A percentile compares a stretch with the other conserved stretches of the same genome.
These are phyloP conservation scores for Drosophila merina DNA, from an alignment of 2,888 invertebrate genomes.

Conservation along the genomic window DNA sequence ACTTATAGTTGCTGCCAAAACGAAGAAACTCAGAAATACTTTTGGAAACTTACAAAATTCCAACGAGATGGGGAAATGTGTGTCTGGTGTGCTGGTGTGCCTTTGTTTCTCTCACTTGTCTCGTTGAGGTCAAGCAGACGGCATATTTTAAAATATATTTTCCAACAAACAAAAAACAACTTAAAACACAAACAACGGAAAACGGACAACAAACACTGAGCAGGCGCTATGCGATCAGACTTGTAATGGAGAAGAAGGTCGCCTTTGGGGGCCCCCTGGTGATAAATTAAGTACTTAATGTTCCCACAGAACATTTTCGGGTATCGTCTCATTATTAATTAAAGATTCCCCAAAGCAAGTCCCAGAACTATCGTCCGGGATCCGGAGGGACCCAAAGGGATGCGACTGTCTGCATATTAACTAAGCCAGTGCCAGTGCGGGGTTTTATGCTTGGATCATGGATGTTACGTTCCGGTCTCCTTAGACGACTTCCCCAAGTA, in stretches of 20 bases:
- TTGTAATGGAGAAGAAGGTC: constrained; percentile 45
- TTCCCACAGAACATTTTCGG: constrained; percentile 30
- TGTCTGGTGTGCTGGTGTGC: neutral
- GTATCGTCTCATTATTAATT: constrained; percentile 30
- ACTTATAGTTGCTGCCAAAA: constrained; percentile 39
- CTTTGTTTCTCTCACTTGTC: constrained; percentile 12
- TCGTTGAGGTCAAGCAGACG: constrained; percentile 59
- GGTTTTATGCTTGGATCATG: constrained; percentile 30
- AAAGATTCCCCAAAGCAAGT: constrained; percentile 36
- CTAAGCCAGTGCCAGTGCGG: constrained; percentile 13
- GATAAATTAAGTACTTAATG: constrained; percentile 71
- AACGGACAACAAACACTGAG: constrained; percentile 12
- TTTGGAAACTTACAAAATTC: constrained; percentile 63
- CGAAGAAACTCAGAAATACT: constrained; percentile 29
- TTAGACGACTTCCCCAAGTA: constrained; percentile 13
- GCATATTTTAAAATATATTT: constrained; percentile 50
- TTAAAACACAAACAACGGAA: neutral
- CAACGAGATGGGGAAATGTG: constrained; percentile 56
- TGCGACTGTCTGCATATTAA: constrained; percentile 37
- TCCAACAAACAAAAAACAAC: constrained; percentile 19
- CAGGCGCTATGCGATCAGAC: constrained; percentile 17
- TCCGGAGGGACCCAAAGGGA: constrained; percentile 14
- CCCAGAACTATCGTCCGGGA: constrained; percentile 8
- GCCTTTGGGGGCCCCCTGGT: constrained; percentile 42
- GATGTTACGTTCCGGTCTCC: constrained; percentile 32